Percentiles rank a stretch among this genome's conserved stretches.
Conservation (phyloP, 2,888 invertebrate genomes). For the Tribolium freemani region DNA sequence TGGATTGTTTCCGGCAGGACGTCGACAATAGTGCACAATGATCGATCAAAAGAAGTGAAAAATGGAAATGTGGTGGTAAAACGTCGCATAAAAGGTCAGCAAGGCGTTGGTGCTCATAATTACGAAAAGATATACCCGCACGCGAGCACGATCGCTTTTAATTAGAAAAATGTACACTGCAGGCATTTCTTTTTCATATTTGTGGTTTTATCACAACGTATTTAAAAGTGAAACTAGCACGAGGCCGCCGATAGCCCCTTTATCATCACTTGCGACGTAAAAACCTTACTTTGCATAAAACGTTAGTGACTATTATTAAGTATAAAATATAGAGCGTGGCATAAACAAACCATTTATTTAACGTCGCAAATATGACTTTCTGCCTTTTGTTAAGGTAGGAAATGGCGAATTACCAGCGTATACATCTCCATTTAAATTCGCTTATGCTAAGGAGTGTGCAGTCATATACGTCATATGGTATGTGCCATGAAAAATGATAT, state of each 20-base stretch:
- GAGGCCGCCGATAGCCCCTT: slow-evolving; percentile 19
- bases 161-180: slow-evolving; percentile 21
- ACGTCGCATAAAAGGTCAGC: not conserved
- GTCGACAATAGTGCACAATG: slow-evolving; percentile 1
- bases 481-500: slow-evolving; percentile 33
- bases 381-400: slow-evolving; percentile 7
- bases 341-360: slow-evolving; percentile 24
- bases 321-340: not conserved
- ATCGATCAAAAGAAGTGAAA: not conserved
- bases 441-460: slow-evolving; percentile 23
- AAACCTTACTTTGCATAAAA: slow-evolving; percentile 30
- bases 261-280: slow-evolving; percentile 10
- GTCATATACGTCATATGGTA: slow-evolving; percentile 9
- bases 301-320: not conserved
- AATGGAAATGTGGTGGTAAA: not conserved
- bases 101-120: not conserved
- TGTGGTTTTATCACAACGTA: slow-evolving; percentile 35
- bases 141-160: slow-evolving; percentile 35
- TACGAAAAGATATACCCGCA: slow-evolving; percentile 6
- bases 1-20: slow-evolving; percentile 38
- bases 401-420: not conserved
- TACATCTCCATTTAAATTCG: slow-evolving; percentile 14
- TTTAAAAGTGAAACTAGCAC: slow-evolving; percentile 32
- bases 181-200: slow-evolving; percentile 34
- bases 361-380: slow-evolving; percentile 12